Evolutionary conservation across 2,797 vertebrate genomes (phyloP), one percentile per base, ranked within the genome.

Genomic region (Eurystomus glaucurus): DNA sequence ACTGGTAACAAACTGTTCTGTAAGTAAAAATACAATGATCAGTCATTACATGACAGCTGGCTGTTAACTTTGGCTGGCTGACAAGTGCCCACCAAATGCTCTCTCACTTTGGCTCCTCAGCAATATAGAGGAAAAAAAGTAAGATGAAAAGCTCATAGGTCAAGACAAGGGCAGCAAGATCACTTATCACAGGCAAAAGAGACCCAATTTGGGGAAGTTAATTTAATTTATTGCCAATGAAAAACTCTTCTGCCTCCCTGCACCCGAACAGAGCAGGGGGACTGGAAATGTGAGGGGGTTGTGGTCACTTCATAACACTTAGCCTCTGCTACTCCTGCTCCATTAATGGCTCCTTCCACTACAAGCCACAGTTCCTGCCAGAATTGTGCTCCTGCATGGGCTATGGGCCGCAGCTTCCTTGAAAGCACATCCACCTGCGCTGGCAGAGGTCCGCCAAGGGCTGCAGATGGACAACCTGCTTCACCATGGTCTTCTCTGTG

Each of bases 181-280:
- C 11, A 37, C 29, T 71, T 9, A 35, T 6, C 45, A 31, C 2
- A 4, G n/a, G 48, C 19, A 58, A 68, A 79, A 28, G 19, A 64
- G 43, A 68, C 6, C 33, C 33, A 68, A 6, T 16, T 35, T 41
- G 7, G 13, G n/a, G 48, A 72, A 37, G 68, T 19, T 16, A 29
- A 71, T 70, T 50, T 71, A 10, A 62, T 69, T 57, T 55, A n/a
- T 12, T 50, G 60, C 4, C 18, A 55, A 18, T 21, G 21, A 76
- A 78, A 93, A 86, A 29, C 37, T 46, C 48, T 60, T 28, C 29
- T 14, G 18, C 28, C 35, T 69, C 21, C 39, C 29, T 15, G 65
- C 6, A 9, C 8, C 6, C 0, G 2, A 61, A 55, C 1, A 0
- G 16, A 62, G 11, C 12, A 54, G 21, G 11, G 29, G 10, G 11